Evolutionary conservation across 2,113 vertebrate genomes (phyloP), one percentile per base, ranked within the genome.

Genomic region (Macquaria australasica): DNA sequence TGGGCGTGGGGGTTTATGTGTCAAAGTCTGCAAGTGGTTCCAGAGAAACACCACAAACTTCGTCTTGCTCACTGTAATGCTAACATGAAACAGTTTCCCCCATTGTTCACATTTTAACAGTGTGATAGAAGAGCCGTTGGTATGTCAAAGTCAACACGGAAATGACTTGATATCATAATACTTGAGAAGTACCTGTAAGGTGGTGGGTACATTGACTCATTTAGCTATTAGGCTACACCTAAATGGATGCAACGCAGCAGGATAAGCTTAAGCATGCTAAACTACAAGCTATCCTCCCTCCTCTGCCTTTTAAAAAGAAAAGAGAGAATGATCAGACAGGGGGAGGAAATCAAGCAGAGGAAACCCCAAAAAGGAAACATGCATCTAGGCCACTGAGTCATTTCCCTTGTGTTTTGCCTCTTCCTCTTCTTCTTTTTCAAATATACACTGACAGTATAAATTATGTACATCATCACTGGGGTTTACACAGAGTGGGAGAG

Each of bases 301-400:
- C 21, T 68, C 68, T 50, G 39, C n/a, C 25, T 59, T 34, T 43
- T 41, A 70, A 73, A 62, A 67, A 9, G 6, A 77, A 43, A 53
- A 37, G 23, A 81, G 55, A 58, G 63, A 74, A 83, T 15, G 55
- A 89, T 83, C 34, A 79, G 79, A 87, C 15, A 20, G 1, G 45
- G 60, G 73, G 82, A 83, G 72, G 78, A 87, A 64, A 86, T 62
- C 39, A 70, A 84, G 78, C 41, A 73, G 76, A 89, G 86, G 80
- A 92, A 92, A 91, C 85, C 81, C 83, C 79, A 85, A 91, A 92
- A 94, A 92, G 85, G 81, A 91, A 92, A 91, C 73, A 78, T 82
- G 91, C 90, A 94, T 90, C 88, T 94, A 92, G 93, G 93, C 91
- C 94, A 93, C 84, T 79, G 91, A 95, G 92, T 96, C 93, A 94